Evolutionary conservation across 2,888 invertebrate species (phyloP).

Genomic region (Hesperia comma): DNA sequence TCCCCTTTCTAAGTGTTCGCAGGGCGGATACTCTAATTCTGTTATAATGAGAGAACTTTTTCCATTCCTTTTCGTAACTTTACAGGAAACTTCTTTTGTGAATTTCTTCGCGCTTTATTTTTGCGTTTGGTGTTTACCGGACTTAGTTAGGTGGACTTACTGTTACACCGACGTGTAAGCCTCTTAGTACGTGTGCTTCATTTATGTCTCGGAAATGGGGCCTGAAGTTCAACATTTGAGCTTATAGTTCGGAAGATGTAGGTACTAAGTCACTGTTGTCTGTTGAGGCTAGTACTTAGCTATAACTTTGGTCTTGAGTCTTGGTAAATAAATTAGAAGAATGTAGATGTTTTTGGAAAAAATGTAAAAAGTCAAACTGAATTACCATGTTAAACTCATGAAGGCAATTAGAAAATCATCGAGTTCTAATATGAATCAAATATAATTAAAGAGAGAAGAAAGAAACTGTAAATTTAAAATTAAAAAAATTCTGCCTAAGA

Average conservation of each 20-base stretch:
- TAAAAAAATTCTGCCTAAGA: too few relatives aligned
- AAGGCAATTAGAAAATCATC: too few relatives aligned
- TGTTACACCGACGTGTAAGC: constrained; percentile 35
- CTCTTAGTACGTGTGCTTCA: not conserved
- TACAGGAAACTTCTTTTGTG: constrained; percentile 51
- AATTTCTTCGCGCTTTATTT: constrained; percentile 57
- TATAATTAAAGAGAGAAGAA: too few relatives aligned
- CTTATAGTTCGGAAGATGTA: constrained; percentile 1
- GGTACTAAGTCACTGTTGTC: not conserved
- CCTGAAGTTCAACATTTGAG: not conserved
- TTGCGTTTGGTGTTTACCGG: constrained; percentile 53
- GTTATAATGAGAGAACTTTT: constrained; percentile 77
- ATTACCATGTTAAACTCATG: too few relatives aligned
- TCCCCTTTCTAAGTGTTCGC: constrained; percentile 48
- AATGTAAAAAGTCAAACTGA: too few relatives aligned
- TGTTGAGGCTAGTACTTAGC: not conserved
- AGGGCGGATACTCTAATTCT: constrained; percentile 62
- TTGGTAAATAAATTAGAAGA: too few relatives aligned
- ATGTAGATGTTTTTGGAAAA: too few relatives aligned
- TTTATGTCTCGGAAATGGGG: not conserved
- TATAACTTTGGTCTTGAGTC: too few relatives aligned
- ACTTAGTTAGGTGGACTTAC: constrained; percentile 41
- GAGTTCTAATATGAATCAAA: too few relatives aligned
- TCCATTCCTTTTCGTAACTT: constrained; percentile 65
- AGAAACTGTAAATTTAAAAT: too few relatives aligned